A percentile compares a stretch with the other conserved stretches of the same genome.
phyloP scores from a whole-genome alignment of 35 echinoderm and acorn worm genomes.

The Diadema setosum region DNA sequence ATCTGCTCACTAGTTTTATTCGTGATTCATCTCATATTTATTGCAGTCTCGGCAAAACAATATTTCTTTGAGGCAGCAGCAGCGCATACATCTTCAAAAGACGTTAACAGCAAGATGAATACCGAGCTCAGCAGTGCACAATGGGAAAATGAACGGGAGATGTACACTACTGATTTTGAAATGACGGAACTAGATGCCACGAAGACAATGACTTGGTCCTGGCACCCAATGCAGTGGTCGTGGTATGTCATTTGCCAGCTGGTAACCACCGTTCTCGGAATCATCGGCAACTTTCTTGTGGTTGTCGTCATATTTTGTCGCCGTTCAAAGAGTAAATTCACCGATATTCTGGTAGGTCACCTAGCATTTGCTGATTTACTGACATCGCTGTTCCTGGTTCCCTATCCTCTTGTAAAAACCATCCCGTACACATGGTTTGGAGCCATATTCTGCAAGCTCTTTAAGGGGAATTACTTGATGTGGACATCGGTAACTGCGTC shows the following conservation, averaged over 20 bases:
- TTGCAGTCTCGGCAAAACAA: too few relatives aligned
- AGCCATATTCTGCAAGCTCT: not conserved
- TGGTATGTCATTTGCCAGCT: not conserved
- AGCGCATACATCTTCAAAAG: too few relatives aligned
- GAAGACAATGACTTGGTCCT: too few relatives aligned
- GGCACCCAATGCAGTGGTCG: not conserved
- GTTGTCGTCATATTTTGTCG: not conserved
- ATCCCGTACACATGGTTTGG: not conserved
- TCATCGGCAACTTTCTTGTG: slow-evolving; percentile 22
- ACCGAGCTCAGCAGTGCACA: too few relatives aligned
- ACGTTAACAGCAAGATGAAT: too few relatives aligned
- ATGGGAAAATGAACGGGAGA: too few relatives aligned
- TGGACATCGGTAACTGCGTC: slow-evolving; percentile 11
- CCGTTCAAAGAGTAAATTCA: not conserved
- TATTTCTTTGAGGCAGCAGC: too few relatives aligned
- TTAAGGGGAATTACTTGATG: not conserved
- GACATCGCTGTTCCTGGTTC: not conserved
- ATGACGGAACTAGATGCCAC: too few relatives aligned
- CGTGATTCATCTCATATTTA: too few relatives aligned
- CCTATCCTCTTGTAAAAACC: not conserved
- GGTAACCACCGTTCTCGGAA: slow-evolving; percentile 2
- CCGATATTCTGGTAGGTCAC: not conserved
- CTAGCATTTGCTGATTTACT: slow-evolving; percentile 30
- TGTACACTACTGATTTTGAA: too few relatives aligned
- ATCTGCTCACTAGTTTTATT: too few relatives aligned